Evolutionary conservation across 2,888 invertebrate species (phyloP).

Genomic region (Drosophila nr. perissopoda): DNA sequence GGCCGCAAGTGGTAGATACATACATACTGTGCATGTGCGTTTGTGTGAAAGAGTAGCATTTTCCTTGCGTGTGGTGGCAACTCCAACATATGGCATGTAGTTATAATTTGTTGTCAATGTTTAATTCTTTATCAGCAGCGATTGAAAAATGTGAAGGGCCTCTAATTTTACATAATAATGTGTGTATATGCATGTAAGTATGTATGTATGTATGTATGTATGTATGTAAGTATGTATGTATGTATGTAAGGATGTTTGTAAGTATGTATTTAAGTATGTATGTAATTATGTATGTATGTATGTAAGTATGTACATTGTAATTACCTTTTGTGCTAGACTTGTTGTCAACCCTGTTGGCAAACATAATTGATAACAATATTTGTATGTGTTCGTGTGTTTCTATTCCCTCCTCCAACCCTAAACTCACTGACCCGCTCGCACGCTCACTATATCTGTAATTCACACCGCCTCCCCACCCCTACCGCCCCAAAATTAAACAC

Average conservation of each 20-base stretch:
- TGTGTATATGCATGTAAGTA: constrained; percentile 1
- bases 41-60: constrained; percentile 31
- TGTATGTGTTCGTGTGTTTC: constrained; percentile 9
- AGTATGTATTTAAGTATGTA: background rate
- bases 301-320: constrained; percentile 21
- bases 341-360: constrained; percentile 46
- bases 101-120: constrained; percentile 29
- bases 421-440: background rate
- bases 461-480: background rate
- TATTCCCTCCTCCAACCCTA: background rate
- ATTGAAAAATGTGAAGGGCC: constrained; percentile 58
- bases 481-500: constrained; percentile 1
- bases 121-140: constrained; percentile 53
- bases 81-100: constrained; percentile 70
- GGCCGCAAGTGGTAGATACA: constrained; percentile 56
- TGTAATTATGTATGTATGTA: background rate
- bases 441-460: background rate
- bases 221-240: constrained; percentile 2
- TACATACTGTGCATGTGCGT: constrained; percentile 5
- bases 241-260: background rate
- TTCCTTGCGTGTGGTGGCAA: constrained; percentile 77
- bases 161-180: constrained; percentile 17
- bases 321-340: constrained; percentile 30
- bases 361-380: constrained; percentile 68
- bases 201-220: constrained; percentile 3